Conservation (phyloP, 1,140 invertebrate species). For the Anthonomus grandis region DNA sequence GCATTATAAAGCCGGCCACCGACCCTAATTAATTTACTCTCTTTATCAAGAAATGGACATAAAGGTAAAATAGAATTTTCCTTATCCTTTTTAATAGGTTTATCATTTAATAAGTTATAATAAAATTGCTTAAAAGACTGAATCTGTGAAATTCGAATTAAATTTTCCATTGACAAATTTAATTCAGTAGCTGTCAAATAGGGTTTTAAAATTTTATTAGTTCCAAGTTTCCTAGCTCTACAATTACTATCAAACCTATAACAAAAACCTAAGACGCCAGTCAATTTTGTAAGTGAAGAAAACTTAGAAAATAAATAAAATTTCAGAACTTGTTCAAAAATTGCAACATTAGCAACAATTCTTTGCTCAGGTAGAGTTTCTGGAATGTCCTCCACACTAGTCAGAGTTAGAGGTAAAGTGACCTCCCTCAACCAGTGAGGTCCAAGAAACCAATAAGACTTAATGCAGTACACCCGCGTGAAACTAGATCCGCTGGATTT, state of each 20-base stretch:
- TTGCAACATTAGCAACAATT: background rate
- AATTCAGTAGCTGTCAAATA: slow-evolving; percentile 6
- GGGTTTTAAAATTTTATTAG: too few relatives aligned
- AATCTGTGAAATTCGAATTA: slow-evolving; percentile 10
- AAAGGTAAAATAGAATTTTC: slow-evolving; percentile 7
- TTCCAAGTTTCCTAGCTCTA: background rate
- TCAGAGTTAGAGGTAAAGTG: slow-evolving; percentile 1
- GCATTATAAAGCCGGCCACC: slow-evolving; percentile 35
- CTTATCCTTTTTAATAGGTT: slow-evolving; percentile 9
- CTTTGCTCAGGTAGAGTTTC: background rate
- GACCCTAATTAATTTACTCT: slow-evolving; percentile 28
- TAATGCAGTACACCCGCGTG: background rate
- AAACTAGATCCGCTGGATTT: slow-evolving; percentile 23
- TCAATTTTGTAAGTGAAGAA: slow-evolving; percentile 11
- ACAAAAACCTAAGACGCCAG: slow-evolving; percentile 3
- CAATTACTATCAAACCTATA: slow-evolving; percentile 3
- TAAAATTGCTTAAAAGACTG: slow-evolving; percentile 8
- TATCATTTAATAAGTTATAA: slow-evolving; percentile 8
- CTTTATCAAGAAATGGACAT: slow-evolving; percentile 30
- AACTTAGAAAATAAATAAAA: background rate
- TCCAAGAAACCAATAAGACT: slow-evolving; percentile 16
- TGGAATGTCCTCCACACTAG: background rate
- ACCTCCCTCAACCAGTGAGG: slow-evolving; percentile 19
- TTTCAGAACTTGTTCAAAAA: background rate
- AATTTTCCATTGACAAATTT: background rate